Evolutionary conservation across 1,140 invertebrate species (phyloP), one percentile per base, ranked within the genome.

Genomic region (Saxidomus purpurata): DNA sequence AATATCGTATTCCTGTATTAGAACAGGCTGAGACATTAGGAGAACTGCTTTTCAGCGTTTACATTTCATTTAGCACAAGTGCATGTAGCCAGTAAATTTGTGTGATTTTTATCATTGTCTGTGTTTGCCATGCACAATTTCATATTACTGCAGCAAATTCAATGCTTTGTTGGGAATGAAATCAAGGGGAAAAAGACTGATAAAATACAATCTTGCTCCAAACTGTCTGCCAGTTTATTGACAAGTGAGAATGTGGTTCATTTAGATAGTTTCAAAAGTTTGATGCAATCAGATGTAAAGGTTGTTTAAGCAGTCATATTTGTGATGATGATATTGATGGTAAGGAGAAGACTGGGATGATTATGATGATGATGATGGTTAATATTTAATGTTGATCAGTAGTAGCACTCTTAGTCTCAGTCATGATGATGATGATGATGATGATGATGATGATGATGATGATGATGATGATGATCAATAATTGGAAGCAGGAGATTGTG

Each of bases 131-230:
- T 63, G 59, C 59, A 63, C 59, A 63, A 63, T 63, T 63, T 63
- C 59, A 25, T 28, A 28, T 63, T 28, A 63, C 59, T 63, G 59
- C 59, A 19, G n/a, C 59, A 63, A 63, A 28, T 63, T 63, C n/a
- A 63, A 63, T 63, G 59, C 59, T 63, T 63, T 63, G 59, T 63
- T 63, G 8, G 59, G n/a, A 63, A 15, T 63, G 59, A 19, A 28
- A 9, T 63, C 59, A 63, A n/a, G 59, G 59, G 59, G n/a, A 28
- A 63, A 63, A n/a, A n/a, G n/a, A 63, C 59, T 63, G 59, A 63
- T 63, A 63, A 63, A 63, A 63, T 63, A 63, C 25, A 63, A 28
- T 63, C 3, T 9, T 63, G 59, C n/a, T n/a, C 25, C 59, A 9
- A 63, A n/a, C 22, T 63, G 19, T 63, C 25, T 63, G 59, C 8